Evolutionary conservation across 2,888 invertebrate genomes (phyloP).

Genomic region (Smittia aterrima): DNA sequence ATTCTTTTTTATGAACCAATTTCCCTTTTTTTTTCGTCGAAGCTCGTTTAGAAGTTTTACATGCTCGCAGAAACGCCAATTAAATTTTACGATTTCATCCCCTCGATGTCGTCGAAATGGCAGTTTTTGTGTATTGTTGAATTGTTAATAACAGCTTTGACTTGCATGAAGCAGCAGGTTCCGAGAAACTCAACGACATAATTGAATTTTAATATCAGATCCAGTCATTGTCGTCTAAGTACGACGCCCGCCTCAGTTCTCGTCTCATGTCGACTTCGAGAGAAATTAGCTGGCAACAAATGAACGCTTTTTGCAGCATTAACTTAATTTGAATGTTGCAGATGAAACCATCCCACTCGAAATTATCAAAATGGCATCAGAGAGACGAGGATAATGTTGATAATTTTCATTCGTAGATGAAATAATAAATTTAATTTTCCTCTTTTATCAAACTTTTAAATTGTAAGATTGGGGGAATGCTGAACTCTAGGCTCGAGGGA

Average conservation of each 20-base stretch:
- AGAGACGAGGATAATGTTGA: not conserved
- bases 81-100: conserved; percentile 28
- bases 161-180: conserved; percentile 8
- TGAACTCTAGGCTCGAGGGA: not conserved
- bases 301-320: conserved; percentile 8
- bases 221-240: no score
- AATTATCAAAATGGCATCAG: not conserved
- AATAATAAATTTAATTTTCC: conserved; percentile 30
- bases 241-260: not conserved
- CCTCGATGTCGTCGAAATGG: not conserved
- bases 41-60: not conserved
- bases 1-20: conserved; percentile 31
- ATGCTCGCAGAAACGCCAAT: conserved; percentile 30
- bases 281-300: conserved; percentile 3
- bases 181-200: not conserved
- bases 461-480: not conserved
- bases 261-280: not conserved
- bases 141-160: not conserved
- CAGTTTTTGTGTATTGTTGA: not conserved
- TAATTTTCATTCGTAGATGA: conserved; percentile 18
- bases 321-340: conserved; percentile 32
- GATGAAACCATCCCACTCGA: not conserved
- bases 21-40: not conserved
- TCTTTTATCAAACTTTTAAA: conserved; percentile 3
- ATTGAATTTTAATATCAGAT: conserved; percentile 29